Evolutionary conservation across 2,888 invertebrate genomes (phyloP).

Genomic region (Aethes cnicana): DNA sequence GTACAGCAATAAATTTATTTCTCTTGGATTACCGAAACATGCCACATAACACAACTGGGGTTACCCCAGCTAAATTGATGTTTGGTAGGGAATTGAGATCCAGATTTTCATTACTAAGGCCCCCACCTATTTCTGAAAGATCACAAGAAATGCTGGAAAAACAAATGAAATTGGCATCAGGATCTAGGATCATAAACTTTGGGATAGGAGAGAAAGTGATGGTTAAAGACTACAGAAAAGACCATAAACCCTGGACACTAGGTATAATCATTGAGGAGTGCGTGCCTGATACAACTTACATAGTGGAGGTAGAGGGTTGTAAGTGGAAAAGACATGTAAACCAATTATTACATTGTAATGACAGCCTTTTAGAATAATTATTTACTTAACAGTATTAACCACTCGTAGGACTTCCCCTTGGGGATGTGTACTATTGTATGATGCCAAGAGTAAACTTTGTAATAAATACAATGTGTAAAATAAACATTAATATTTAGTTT

Average conservation of each 20-base stretch:
- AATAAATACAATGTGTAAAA: too few relatives aligned
- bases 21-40: conserved; percentile 28
- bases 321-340: conserved; percentile 26
- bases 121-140: neutral
- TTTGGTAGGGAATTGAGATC: too few relatives aligned
- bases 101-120: too few relatives aligned
- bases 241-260: neutral
- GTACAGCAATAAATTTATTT: conserved; percentile 28
- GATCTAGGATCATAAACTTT: neutral
- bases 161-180: neutral
- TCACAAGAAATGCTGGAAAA: neutral
- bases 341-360: conserved; percentile 9
- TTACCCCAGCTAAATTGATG: conserved; percentile 26
- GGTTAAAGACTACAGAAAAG: conserved; percentile 5
- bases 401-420: neutral
- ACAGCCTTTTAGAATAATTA: neutral
- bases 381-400: too few relatives aligned
- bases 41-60: conserved; percentile 26
- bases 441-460: neutral
- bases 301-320: conserved; percentile 13
- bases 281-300: conserved; percentile 14
- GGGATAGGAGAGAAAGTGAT: conserved; percentile 5
- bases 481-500: too few relatives aligned
- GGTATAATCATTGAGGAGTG: conserved; percentile 8
- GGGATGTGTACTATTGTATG: neutral